Conservation (phyloP, 2,113 vertebrate genomes). For the Antechinus flavipes region DNA sequence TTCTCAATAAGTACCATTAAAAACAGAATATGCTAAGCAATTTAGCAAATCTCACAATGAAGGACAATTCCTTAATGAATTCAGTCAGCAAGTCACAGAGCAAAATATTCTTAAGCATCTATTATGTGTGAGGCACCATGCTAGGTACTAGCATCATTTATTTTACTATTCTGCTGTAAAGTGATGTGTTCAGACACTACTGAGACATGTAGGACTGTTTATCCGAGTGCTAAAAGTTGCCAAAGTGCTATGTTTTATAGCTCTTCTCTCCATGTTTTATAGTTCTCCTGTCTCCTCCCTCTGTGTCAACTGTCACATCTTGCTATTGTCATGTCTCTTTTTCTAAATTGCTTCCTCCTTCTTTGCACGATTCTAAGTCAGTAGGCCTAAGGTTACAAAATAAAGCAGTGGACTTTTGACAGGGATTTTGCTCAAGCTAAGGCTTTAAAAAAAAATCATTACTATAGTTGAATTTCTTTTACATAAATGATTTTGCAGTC, state of each 20-base stretch:
- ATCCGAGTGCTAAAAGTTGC: background rate
- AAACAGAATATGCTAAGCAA: background rate
- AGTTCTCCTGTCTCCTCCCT: background rate
- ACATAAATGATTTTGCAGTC: background rate
- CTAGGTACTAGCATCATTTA: background rate
- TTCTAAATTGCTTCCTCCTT: background rate
- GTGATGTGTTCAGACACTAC: background rate
- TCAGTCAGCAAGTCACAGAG: background rate
- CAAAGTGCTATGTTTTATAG: background rate
- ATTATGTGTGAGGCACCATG: background rate
- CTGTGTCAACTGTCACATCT: background rate
- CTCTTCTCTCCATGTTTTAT: background rate
- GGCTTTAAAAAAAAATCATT: background rate
- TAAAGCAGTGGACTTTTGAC: background rate
- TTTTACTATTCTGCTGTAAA: background rate
- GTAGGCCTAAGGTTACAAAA: background rate
- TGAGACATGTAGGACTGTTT: conserved; percentile 22
- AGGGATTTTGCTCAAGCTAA: background rate
- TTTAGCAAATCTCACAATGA: background rate
- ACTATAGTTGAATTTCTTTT: background rate
- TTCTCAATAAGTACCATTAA: conserved; percentile 5
- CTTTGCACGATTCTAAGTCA: background rate
- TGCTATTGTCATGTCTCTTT: background rate
- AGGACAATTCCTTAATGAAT: background rate
- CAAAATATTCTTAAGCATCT: background rate